A percentile compares a stretch with the other conserved stretches of the same genome.
phyloP scores from a whole-genome alignment of 2,113 vertebrate genomes.

The Mustelus asterias region DNA sequence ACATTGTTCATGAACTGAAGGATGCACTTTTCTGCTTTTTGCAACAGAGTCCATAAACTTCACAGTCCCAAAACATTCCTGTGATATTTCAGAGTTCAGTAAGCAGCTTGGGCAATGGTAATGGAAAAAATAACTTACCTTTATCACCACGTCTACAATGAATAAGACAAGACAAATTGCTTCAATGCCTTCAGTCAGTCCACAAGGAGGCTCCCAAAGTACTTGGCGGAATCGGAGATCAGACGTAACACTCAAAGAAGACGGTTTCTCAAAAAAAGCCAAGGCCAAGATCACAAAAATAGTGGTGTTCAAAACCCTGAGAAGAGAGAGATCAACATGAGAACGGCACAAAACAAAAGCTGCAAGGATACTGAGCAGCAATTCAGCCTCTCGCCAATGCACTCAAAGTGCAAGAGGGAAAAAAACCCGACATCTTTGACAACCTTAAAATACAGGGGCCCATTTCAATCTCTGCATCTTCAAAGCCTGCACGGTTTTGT shows the following conservation, averaged over 20 bases:
- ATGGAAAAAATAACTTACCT: constrained; percentile 59
- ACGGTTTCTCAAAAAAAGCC: constrained; percentile 82
- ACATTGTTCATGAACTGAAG: too few relatives aligned
- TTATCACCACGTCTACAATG: constrained; percentile 61
- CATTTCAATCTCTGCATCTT: not conserved
- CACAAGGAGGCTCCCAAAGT: constrained; percentile 75
- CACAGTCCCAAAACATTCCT: not conserved
- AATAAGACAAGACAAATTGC: constrained; percentile 74
- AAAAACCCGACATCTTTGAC: not conserved
- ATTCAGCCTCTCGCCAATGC: not conserved
- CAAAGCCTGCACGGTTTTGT: too few relatives aligned
- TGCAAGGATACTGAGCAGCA: not conserved
- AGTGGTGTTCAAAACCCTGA: constrained; percentile 62
- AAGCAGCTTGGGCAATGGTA: not conserved
- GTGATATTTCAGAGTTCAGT: not conserved
- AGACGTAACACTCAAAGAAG: constrained; percentile 69
- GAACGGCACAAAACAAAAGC: not conserved
- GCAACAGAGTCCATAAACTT: too few relatives aligned
- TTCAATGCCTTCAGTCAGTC: constrained; percentile 74
- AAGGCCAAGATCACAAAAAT: constrained; percentile 74
- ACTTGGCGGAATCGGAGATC: constrained; percentile 64
- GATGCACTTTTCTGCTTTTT: too few relatives aligned
- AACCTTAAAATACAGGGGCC: not conserved
- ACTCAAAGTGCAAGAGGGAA: not conserved
- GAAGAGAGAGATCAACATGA: not conserved